Percentiles rank a stretch among this genome's conserved stretches.
Evolutionary conservation across 2,113 vertebrate genomes (phyloP).

Genomic region (Perca schrenkii): DNA sequence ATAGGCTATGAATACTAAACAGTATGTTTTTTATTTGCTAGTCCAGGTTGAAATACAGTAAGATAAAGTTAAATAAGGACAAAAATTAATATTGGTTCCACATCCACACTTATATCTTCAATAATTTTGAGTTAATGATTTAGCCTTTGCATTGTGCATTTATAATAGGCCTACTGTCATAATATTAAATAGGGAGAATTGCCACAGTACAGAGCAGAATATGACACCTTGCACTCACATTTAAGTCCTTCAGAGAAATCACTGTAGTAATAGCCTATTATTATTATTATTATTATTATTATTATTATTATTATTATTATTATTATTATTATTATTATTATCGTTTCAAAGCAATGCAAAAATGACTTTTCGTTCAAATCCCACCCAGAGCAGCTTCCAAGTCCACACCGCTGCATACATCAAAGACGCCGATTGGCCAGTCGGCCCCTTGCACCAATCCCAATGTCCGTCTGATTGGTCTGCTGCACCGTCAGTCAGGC

Average conservation of each 20-base stretch:
- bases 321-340: background rate
- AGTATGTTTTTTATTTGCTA: background rate
- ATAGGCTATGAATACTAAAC: too few species aligned
- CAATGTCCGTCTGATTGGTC: conserved; percentile 26
- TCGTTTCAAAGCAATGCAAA: background rate
- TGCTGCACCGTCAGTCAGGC: background rate
- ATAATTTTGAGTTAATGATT: background rate
- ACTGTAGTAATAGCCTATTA: background rate
- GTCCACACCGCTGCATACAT: background rate
- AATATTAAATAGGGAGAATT: background rate
- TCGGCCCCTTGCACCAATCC: background rate
- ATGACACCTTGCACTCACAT: background rate
- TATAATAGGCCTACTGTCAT: background rate
- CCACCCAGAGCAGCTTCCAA: background rate
- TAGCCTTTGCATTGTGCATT: background rate
- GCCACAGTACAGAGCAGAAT: background rate
- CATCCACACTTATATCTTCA: background rate
- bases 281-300: background rate
- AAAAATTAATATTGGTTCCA: background rate
- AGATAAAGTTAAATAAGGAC: background rate
- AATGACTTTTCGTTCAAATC: background rate
- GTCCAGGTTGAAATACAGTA: background rate
- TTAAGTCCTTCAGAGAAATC: background rate
- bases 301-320: background rate
- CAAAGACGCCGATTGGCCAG: conserved; percentile 54